Conservation (phyloP, 1,140 invertebrate species). For the Ceratosolen solmsi region DNA sequence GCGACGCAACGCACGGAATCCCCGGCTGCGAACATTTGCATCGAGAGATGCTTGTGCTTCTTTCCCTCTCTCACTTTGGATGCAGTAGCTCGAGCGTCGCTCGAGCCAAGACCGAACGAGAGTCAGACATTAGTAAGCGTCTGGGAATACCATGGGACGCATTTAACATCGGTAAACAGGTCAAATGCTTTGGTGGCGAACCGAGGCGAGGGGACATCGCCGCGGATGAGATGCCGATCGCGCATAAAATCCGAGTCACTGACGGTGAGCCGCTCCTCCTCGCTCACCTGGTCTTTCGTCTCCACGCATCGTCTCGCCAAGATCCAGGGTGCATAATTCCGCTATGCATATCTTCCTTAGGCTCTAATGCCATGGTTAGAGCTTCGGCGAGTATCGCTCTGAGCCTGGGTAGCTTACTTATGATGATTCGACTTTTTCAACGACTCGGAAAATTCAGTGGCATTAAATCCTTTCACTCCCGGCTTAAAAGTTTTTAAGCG, state of each 20-base stretch:
- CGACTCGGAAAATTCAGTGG: background rate
- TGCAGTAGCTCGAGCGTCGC: conserved; percentile 14
- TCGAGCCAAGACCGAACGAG: conserved; percentile 48
- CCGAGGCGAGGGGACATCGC: background rate
- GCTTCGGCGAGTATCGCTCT: background rate
- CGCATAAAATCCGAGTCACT: conserved; percentile 59
- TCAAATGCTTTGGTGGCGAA: conserved; percentile 59
- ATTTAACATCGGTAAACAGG: conserved; percentile 70
- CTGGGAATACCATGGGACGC: conserved; percentile 66
- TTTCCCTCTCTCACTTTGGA: background rate
- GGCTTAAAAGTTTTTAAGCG: background rate
- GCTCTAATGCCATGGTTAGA: background rate
- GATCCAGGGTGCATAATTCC: background rate
- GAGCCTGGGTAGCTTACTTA: background rate
- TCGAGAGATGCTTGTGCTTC: conserved; percentile 58
- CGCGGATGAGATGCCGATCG: background rate
- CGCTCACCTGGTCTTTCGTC: conserved; percentile 33
- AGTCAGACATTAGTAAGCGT: conserved; percentile 70
- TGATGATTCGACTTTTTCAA: conserved; percentile 7
- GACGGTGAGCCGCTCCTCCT: conserved; percentile 49
- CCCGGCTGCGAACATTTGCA: conserved; percentile 58
- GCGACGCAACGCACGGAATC: conserved; percentile 58
- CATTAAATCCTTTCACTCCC: conserved; percentile 15
- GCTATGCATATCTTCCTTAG: background rate
- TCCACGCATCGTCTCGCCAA: background rate